Base-by-base conservation (phyloP, 2,113 vertebrate species). In the Saimiri boliviensis region DNA sequence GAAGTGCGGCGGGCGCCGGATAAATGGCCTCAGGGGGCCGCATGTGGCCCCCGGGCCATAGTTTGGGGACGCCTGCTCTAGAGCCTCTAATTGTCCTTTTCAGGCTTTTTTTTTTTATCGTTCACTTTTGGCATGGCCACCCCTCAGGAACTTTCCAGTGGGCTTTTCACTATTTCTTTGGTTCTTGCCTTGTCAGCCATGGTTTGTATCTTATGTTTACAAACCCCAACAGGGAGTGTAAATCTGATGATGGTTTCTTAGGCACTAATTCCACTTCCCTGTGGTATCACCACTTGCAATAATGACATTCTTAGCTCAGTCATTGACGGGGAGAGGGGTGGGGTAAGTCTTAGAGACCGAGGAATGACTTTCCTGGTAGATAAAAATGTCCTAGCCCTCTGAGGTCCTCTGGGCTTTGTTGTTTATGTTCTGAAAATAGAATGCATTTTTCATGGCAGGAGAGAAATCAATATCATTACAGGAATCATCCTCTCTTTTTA, bases 401-500 rank as follows among this genome's bases (percentile, higher is more conserved):
- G 40, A 94, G 93, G 63, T 49, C 70, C 49, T 37, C 23, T 5
- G 7, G 35, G n/a, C 58, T 93, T 93, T 95, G 96, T 88, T 66
- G 8, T 87, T 94, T 97, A 66, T 87, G 88, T 95, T 58, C 58
- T 73, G 25, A 32, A 95, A 83, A 49, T 13, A 40, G 74, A 92
- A 49, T 76, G 35, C 56, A 32, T 90, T 96, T 97, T 96, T 77
- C 58, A 81, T 0, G 54, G 79, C 32, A 77, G 73, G 42, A 91
- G 84, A 92, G 97, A 97, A 94, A 96, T 85, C 79, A 21, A 42
- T 68, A 71, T 96, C 60, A 2, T 54, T 93, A 52, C 86, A 94
- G 96, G 96, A 96, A 96, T 89, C 74, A 11, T 3, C 30, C 12
- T 89, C 68, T 94, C 47, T 96, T 96, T 96, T 92, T 74, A 58